These are phyloP conservation scores for Galagoides demidoff DNA, from an alignment of 2,797 vertebrate species.

Conservation along the genomic window DNA sequence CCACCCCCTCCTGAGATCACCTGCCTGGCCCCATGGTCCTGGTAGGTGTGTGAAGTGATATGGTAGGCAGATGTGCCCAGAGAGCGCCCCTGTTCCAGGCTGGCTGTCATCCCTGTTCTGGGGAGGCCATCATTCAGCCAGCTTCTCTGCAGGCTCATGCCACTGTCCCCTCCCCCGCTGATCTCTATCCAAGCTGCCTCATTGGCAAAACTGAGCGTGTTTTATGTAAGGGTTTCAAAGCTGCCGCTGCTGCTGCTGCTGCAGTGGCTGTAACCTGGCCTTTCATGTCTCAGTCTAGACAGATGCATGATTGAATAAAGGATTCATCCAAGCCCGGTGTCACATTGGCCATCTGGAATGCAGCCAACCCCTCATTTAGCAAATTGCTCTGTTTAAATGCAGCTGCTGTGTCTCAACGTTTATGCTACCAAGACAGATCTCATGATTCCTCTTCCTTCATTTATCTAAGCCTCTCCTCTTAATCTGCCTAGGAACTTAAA, in stretches of 20 bases:
- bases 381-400: slow-evolving; percentile 79
- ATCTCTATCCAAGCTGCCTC: slow-evolving; percentile 28
- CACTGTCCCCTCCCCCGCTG: neutral
- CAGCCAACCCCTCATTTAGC: slow-evolving; percentile 76
- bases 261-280: slow-evolving; percentile 42
- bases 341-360: slow-evolving; percentile 72
- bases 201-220: neutral
- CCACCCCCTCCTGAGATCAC: neutral
- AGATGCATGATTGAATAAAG: slow-evolving; percentile 67
- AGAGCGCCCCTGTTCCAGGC: neutral
- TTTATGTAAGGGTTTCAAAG: slow-evolving; percentile 31
- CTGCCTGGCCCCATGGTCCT: neutral
- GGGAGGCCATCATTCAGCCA: neutral
- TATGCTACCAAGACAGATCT: slow-evolving; percentile 54
- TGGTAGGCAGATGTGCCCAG: neutral
- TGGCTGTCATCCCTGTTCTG: neutral
- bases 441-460: slow-evolving; percentile 52
- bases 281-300: slow-evolving; percentile 67
- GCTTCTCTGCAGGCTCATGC: neutral
- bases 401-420: slow-evolving; percentile 66
- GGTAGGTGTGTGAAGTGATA: neutral
- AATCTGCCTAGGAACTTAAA: slow-evolving; percentile 67
- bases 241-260: neutral
- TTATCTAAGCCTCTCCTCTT: slow-evolving; percentile 58
- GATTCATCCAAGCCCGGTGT: slow-evolving; percentile 59